A percentile compares a stretch with the other conserved stretches of the same genome.
These are phyloP conservation scores for Germaria angustata DNA, from an alignment of 2,888 invertebrate genomes.

Conservation along the genomic window DNA sequence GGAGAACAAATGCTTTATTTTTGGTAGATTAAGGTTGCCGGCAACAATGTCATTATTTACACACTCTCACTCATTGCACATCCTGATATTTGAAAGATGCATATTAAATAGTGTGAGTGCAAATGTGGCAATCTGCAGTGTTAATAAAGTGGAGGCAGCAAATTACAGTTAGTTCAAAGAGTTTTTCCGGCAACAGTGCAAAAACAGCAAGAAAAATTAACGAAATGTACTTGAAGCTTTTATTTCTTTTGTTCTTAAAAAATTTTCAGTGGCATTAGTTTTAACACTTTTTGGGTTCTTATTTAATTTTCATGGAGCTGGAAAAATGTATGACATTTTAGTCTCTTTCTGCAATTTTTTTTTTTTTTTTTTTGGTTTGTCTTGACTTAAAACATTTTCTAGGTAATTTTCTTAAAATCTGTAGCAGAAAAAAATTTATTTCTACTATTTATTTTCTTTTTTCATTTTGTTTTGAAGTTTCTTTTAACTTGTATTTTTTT, in stretches of 20 bases:
- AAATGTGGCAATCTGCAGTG: constrained; percentile 11
- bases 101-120: neutral
- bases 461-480: neutral
- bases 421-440: constrained; percentile 9
- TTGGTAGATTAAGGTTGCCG: constrained; percentile 24
- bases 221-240: constrained; percentile 36
- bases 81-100: neutral
- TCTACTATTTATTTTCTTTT: constrained; percentile 16
- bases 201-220: neutral
- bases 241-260: constrained; percentile 32
- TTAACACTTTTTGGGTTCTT: constrained; percentile 29
- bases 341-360: neutral
- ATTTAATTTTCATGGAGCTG: constrained; percentile 2
- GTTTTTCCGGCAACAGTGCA: constrained; percentile 7
- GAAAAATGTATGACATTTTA: constrained; percentile 21
- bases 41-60: constrained; percentile 40
- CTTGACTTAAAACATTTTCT: constrained; percentile 30
- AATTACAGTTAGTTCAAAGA: constrained; percentile 48
- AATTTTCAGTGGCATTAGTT: constrained; percentile 61
- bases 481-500: too few relatives aligned
- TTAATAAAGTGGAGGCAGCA: constrained; percentile 38
- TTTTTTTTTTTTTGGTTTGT: too few relatives aligned
- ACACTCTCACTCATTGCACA: neutral
- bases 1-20: neutral
- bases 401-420: constrained; percentile 29